phyloP scores from a whole-genome alignment of 2,888 invertebrate genomes.

The Axea sp. region DNA sequence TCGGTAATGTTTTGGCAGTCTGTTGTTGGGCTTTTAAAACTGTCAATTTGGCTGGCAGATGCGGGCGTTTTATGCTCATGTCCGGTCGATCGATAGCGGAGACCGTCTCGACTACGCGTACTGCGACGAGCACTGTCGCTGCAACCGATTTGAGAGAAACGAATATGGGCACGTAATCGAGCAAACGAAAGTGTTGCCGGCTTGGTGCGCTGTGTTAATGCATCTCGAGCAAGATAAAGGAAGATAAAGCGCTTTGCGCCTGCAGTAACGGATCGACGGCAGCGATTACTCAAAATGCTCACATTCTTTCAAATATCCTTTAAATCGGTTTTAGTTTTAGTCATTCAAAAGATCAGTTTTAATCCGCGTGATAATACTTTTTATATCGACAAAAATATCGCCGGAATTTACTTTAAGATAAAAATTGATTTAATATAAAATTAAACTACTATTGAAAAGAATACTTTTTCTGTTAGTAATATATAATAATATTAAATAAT shows the following conservation, averaged over 20 bases:
- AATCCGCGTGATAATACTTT: too few species aligned
- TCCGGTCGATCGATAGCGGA: slow-evolving; percentile 24
- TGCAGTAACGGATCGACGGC: background rate
- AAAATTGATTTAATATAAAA: too few species aligned
- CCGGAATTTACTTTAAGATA: too few species aligned
- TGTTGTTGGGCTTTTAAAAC: slow-evolving; percentile 4
- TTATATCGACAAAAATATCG: too few species aligned
- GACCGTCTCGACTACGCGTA: background rate
- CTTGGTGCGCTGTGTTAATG: slow-evolving; percentile 55
- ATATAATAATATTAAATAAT: too few species aligned
- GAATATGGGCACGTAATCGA: slow-evolving; percentile 62
- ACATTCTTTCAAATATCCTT: too few species aligned
- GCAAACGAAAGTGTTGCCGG: slow-evolving; percentile 64
- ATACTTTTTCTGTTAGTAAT: too few species aligned
- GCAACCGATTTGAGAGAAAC: slow-evolving; percentile 25
- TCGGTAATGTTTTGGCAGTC: slow-evolving; percentile 33
- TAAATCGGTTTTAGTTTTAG: too few species aligned
- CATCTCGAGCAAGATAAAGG: slow-evolving; percentile 48
- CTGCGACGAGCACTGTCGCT: slow-evolving; percentile 15
- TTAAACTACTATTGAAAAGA: too few species aligned
- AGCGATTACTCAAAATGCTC: too few species aligned
- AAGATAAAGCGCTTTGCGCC: slow-evolving; percentile 44
- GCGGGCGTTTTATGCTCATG: slow-evolving; percentile 54
- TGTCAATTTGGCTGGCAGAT: slow-evolving; percentile 53
- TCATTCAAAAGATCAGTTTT: too few species aligned